Base-by-base conservation (phyloP, 1,140 invertebrate species). In the Tribolium madens region DNA sequence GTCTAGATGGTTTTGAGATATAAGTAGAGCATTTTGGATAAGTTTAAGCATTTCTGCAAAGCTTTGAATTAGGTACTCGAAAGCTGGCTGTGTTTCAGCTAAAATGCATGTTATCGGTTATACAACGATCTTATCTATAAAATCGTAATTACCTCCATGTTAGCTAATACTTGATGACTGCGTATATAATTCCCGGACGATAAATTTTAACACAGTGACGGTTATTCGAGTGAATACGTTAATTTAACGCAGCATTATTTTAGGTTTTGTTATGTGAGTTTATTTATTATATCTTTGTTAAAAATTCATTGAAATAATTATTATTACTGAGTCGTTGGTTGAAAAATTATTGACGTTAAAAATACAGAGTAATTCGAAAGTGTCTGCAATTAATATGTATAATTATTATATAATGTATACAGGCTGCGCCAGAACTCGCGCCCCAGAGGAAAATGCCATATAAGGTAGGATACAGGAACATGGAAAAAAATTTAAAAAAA, bases 121-220 rank as follows among this genome's bases (percentile, higher is more conserved):
- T 60, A 26, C 17, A n/a, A 31, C 26, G 2, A 18, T 64, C 26
- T 64, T 64, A 64, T 64, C 57, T 64, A 31, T 31, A 64, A 64
- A 64, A 33, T 64, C 12, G n/a, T 33, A 64, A 64, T 64, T 64
- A 64, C 31, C 10, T 14, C 57, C n/a, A 64, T 64, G 21, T 64
- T 64, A 33, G 57, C 21, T 31, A 33, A 64, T 33, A 33, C 57
- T 64, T 57, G 21, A 64, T 64, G 21, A 33, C 7, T 31, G 57
- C 57, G 13, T 64, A 64, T 64, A 64, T 64, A 64, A 64, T 64
- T 64, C 57, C 21, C 2, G 57, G 57, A 64, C 36, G n/a, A 42
- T 42, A 42, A 10, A n/a, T 42, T 42, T 42, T 42, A n/a, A 42
- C 36, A 2, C 9, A 42, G 36, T 64, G 26, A 33, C 0, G 6